Evolutionary conservation across 2,797 vertebrate genomes (phyloP), one percentile per base, ranked within the genome.

Genomic region (Thunnus albacares): DNA sequence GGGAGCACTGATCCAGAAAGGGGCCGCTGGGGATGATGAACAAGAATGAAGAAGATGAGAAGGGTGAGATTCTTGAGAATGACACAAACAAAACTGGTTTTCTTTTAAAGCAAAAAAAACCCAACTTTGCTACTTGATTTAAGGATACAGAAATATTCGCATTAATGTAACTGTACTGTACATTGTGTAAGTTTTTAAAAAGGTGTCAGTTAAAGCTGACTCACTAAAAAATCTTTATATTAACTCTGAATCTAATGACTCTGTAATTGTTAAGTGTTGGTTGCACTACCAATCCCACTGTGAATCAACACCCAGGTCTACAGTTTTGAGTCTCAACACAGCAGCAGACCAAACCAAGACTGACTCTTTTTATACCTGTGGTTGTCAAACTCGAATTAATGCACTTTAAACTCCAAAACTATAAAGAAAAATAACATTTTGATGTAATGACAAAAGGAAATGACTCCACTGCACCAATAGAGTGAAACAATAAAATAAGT

Each of bases 1-100:
- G 70, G 98, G 98, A 61, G 96, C 94, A 51, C 95, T 96, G 90
- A 99, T 96, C 98, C 98, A 99, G 92, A 97, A 99, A 3, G 98
- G 98, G 82, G 98, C 96, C 81, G 98, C 98, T 99, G 86, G 22
- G 66, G 17, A 64, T 12, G 33, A 59, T 12, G 22, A 76, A 76
- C 11, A 74, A 30, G 26, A 55, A 62, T 0, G 41, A 70, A 69
- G 12, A 71, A 69, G 12, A 71, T 47, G 0, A 53, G 12, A 28
- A 62, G 26, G 64, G 22, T 4, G 3, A 75, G 15, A 57, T 56
- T 69, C 43, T 51, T 56, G 11, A 4, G 10, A 0, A 73, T 30
- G 13, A 1, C 13, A 43, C 41, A 43, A 43, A 43, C 12, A 43
- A 43, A 13, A 43, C 13, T 38, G 38, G 38, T 38, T 38, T 38